Evolutionary conservation across 1,140 invertebrate species (phyloP), one percentile per base, ranked within the genome.

Genomic region (Euwallacea similis): DNA sequence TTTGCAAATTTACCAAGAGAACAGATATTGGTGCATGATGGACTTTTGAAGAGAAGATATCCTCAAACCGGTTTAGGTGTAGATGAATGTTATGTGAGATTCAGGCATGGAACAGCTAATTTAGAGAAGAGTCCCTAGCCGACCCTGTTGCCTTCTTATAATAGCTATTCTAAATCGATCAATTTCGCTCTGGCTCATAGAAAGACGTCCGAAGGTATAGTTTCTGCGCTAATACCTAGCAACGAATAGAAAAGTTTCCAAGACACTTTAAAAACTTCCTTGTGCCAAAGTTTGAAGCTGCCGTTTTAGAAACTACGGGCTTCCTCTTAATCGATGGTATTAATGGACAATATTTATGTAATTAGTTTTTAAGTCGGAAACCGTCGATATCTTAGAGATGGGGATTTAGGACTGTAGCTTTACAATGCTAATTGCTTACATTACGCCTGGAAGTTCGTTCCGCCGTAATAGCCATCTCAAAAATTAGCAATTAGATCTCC

Each of bases 191-290:
- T 71, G 56, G 44, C 54, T 56, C 43, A 65, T 66, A 54, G 50
- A 71, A 64, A 60, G 69, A 42, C 53, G 44, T 65, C 13, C 62
- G 50, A 33, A 33, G 13, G 61, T 70, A 66, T 71, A 71, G 69
- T 71, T 66, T 66, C 62, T 42, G 65, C 44, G 65, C 47, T 71
- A 71, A 71, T 71, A 71, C 69, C 69, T 53, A 63, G 63, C 54
- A 66, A 53, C 69, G 69, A 71, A 71, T 71, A 61, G 69, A 71
- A 71, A 71, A 71, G 61, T 71, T 71, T 71, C 43, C 69, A 71
- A 66, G 69, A 71, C 69, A 58, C 16, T 66, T 71, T 71, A 71
- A 71, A 71, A 71, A 71, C 61, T 71, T 71, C 21, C 54, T 50
- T 42, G 50, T 59, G 44, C 11, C n/a, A 63, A 67, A 67, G 42